Percentiles rank a stretch among this genome's conserved stretches.
phyloP scores from a whole-genome alignment of 2,797 vertebrate genomes.

The Xerus rutilus region DNA sequence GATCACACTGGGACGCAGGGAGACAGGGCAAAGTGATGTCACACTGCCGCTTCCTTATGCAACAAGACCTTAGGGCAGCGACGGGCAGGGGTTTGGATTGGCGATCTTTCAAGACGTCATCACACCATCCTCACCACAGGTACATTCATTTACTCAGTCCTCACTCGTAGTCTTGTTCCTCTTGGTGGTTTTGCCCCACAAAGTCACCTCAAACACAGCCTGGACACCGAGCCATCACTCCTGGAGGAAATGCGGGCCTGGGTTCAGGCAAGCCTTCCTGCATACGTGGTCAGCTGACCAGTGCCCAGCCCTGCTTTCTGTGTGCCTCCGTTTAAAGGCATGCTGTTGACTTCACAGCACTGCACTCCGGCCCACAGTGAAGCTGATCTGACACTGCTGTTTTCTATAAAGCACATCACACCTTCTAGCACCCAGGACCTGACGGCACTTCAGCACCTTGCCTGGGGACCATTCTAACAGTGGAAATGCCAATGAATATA shows the following conservation, averaged over 20 bases:
- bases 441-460: not conserved
- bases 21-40: rapidly evolving
- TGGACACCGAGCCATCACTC: not conserved
- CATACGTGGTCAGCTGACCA: not conserved
- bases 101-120: too few species aligned
- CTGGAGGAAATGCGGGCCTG: not conserved
- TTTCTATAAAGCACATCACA: not conserved
- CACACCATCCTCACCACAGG: rapidly evolving
- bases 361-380: rapidly evolving
- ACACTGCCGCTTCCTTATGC: rapidly evolving
- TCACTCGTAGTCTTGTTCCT: not conserved
- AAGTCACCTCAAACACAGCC: not conserved
- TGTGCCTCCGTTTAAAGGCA: not conserved
- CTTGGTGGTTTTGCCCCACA: too few species aligned
- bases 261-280: not conserved
- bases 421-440: too few species aligned
- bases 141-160: too few species aligned
- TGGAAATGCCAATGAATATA: not conserved
- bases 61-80: not conserved
- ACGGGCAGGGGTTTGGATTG: not conserved
- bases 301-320: not conserved
- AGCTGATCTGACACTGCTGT: not conserved
- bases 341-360: rapidly evolving
- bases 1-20: rapidly evolving
- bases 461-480: too few species aligned